Evolutionary conservation across 2,888 invertebrate species (phyloP).

Genomic region (Mayetiola destructor): DNA sequence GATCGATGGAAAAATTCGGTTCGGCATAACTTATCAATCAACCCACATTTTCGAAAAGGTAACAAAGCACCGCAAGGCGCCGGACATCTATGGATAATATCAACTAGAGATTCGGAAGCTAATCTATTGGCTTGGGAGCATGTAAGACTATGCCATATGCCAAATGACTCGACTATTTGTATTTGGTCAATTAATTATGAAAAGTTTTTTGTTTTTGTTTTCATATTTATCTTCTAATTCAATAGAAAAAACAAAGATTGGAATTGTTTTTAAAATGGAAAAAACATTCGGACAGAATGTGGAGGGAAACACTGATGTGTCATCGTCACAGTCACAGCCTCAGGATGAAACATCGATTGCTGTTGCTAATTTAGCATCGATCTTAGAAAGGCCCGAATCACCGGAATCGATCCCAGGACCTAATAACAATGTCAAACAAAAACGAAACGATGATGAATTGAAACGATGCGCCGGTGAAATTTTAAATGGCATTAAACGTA

Average conservation of each 20-base stretch:
- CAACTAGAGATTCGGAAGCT: conserved; percentile 45
- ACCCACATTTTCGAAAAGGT: conserved; percentile 81
- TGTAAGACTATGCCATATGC: conserved; percentile 29
- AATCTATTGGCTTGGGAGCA: conserved; percentile 42
- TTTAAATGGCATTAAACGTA: conserved; percentile 42
- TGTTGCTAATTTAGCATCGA: conserved; percentile 4
- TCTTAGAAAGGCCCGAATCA: not conserved
- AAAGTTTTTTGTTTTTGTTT: conserved; percentile 7
- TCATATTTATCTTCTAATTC: not conserved
- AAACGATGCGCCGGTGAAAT: conserved; percentile 45
- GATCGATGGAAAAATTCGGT: conserved; percentile 90
- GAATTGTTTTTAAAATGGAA: conserved; percentile 39
- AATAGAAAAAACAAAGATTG: conserved; percentile 40
- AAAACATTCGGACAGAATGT: conserved; percentile 25
- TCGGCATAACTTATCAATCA: conserved; percentile 78
- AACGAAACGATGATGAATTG: conserved; percentile 30
- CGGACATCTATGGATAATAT: conserved; percentile 80
- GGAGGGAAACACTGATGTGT: not conserved
- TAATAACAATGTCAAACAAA: conserved; percentile 19
- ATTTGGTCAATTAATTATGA: too few species aligned
- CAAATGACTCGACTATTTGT: too few species aligned
- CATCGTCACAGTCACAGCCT: not conserved
- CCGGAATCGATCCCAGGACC: conserved; percentile 2
- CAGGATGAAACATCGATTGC: conserved; percentile 11
- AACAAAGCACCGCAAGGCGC: conserved; percentile 75